A percentile compares a stretch with the other conserved stretches of the same genome.
phyloP scores from a whole-genome alignment of 2,113 vertebrate species.

The Melanerpes formicivorus region DNA sequence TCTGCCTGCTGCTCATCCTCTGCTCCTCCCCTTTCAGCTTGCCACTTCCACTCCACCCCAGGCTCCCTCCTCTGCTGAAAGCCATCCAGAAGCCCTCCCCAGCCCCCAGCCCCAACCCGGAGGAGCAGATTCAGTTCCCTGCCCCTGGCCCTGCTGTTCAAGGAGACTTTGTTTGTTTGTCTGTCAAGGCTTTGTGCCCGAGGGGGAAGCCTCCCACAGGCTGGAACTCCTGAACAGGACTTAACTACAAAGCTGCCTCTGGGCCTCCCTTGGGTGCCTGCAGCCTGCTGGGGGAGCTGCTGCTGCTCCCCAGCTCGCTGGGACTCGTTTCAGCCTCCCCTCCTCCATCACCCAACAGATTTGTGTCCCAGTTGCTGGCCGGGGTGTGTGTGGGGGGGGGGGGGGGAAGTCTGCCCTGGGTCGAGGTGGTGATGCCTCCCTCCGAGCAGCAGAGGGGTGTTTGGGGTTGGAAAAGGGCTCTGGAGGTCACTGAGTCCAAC shows the following conservation, averaged over 20 bases:
- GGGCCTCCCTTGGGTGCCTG: not conserved
- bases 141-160: not conserved
- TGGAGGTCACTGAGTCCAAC: too few relatives aligned
- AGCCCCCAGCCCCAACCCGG: not conserved
- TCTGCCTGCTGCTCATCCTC: not conserved
- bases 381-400: too few relatives aligned
- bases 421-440: not conserved
- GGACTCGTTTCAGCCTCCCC: not conserved
- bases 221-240: not conserved
- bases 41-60: not conserved
- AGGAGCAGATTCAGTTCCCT: slow-evolving; percentile 5
- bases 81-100: not conserved
- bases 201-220: not conserved
- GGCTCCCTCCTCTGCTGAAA: not conserved
- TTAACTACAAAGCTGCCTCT: slow-evolving; percentile 12
- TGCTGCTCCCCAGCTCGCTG: not conserved
- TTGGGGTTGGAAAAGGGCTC: too few relatives aligned
- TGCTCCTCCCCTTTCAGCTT: too few relatives aligned
- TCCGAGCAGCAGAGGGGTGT: not conserved
- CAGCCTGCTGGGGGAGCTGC: not conserved
- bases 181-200: slow-evolving; percentile 13
- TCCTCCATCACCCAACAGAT: not conserved
- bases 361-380: not conserved
- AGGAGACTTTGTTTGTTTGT: slow-evolving; percentile 18
- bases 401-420: not conserved